phyloP scores from a whole-genome alignment of 2,888 invertebrate species.

The Standfussiana lucernea region DNA sequence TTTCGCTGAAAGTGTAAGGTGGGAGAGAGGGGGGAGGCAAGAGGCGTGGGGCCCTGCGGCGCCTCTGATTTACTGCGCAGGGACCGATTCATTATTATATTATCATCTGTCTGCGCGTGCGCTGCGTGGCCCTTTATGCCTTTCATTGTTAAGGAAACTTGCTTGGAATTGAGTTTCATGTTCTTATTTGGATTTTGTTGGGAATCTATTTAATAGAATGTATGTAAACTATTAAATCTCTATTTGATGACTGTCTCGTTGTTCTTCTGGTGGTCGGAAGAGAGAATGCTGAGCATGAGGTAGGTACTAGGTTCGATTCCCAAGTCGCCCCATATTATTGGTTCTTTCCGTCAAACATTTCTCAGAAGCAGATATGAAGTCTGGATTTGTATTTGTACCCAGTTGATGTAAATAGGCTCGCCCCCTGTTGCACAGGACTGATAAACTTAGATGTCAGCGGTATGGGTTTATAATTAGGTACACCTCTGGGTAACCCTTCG shows the following conservation, averaged over 20 bases:
- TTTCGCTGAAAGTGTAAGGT: conserved; percentile 73
- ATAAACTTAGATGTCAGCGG: too few species aligned
- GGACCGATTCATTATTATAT: conserved; percentile 75
- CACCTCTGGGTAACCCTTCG: not conserved
- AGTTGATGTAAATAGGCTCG: not conserved
- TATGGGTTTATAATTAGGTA: not conserved
- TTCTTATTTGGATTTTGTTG: not conserved
- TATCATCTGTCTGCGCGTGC: conserved; percentile 69
- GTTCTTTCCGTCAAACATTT: not conserved
- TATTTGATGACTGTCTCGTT: not conserved
- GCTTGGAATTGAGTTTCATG: not conserved
- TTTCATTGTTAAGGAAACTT: conserved; percentile 31
- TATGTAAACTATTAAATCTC: not conserved
- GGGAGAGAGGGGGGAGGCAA: conserved; percentile 49
- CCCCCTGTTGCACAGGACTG: not conserved
- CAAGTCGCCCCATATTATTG: not conserved
- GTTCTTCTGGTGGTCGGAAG: not conserved
- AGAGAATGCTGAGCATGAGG: not conserved
- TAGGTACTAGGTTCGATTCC: not conserved
- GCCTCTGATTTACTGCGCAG: conserved; percentile 71
- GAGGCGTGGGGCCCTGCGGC: conserved; percentile 65
- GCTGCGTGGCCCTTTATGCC: conserved; percentile 43
- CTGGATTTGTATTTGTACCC: not conserved
- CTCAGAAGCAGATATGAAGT: not conserved
- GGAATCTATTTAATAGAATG: not conserved